These are phyloP conservation scores for Styela clava DNA, from an alignment of 23 tunicate genomes.

Conservation along the genomic window DNA sequence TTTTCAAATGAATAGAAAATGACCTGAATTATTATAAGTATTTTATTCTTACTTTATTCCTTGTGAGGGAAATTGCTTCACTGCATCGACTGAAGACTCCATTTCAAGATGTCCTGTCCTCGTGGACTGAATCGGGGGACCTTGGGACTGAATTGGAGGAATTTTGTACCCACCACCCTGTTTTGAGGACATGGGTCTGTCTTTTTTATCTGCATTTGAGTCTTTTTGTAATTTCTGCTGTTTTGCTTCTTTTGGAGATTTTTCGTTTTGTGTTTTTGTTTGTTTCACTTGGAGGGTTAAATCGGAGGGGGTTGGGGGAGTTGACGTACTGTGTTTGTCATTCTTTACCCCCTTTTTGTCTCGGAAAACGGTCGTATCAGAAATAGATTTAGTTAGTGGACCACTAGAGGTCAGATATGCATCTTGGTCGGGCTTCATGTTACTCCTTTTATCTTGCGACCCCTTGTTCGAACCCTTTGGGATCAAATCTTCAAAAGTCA, in stretches of 20 bases:
- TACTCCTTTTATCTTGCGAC: background rate
- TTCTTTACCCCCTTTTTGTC: slow-evolving; percentile 3
- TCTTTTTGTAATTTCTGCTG: background rate
- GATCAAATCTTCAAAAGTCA: background rate
- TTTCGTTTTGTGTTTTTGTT: background rate
- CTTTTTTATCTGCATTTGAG: background rate
- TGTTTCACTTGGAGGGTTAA: background rate
- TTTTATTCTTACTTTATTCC: slow-evolving; percentile 28
- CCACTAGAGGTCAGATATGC: background rate
- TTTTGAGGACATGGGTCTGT: slow-evolving; percentile 4
- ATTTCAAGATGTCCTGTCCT: background rate
- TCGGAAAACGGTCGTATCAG: background rate
- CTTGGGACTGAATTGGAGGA: slow-evolving; percentile 11
- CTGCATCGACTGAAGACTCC: background rate
- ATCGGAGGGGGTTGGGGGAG: background rate
- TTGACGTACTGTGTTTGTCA: background rate
- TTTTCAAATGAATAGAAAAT: too few relatives aligned
- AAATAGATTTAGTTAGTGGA: background rate
- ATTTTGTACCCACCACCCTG: background rate
- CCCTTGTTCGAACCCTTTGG: background rate
- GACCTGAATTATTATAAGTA: too few relatives aligned
- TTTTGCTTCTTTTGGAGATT: background rate
- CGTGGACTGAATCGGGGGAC: slow-evolving; percentile 1
- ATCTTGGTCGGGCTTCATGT: slow-evolving; percentile 5
- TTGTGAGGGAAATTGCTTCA: slow-evolving; percentile 22